A percentile compares a stretch with the other conserved stretches of the same genome.
phyloP scores from a whole-genome alignment of 53 echinoderm and acorn worm genomes.

The Astropecten irregularis region DNA sequence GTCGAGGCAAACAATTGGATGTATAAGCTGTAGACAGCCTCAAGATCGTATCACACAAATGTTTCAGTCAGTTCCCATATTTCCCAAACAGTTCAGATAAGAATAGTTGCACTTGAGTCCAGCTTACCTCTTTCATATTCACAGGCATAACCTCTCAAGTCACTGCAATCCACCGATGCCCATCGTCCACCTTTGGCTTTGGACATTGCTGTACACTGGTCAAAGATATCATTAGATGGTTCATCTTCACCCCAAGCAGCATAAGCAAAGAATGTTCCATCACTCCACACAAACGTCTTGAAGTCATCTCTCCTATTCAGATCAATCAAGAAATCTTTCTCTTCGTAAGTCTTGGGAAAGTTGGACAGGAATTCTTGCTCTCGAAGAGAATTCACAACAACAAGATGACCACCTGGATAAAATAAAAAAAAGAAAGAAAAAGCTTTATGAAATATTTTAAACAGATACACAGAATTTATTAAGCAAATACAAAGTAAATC shows the following conservation, averaged over 20 bases:
- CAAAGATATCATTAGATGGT: slow-evolving; percentile 61
- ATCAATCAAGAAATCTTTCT: slow-evolving; percentile 68
- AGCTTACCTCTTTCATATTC: slow-evolving; percentile 85
- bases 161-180: slow-evolving; percentile 66
- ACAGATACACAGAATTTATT: too few species aligned
- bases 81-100: too few species aligned
- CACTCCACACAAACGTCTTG: slow-evolving; percentile 62
- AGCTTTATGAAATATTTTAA: background rate
- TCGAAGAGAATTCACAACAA: slow-evolving; percentile 62
- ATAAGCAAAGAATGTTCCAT: slow-evolving; percentile 66
- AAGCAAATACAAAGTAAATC: too few species aligned
- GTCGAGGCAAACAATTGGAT: too few species aligned
- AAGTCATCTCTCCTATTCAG: slow-evolving; percentile 70
- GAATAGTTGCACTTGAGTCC: too few species aligned
- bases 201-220: slow-evolving; percentile 70
- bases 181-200: slow-evolving; percentile 64
- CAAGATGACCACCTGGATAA: slow-evolving; percentile 67
- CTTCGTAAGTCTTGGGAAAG: slow-evolving; percentile 63
- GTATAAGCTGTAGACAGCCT: too few species aligned
- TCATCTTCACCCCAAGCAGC: slow-evolving; percentile 61
- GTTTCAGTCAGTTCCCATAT: too few species aligned
- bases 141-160: slow-evolving; percentile 66
- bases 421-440: background rate
- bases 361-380: slow-evolving; percentile 73
- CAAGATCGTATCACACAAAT: too few species aligned